A percentile compares a stretch with the other conserved stretches of the same genome.
These are phyloP conservation scores for Epistrophella euchroma DNA, from an alignment of 2,888 invertebrate genomes.

Conservation along the genomic window DNA sequence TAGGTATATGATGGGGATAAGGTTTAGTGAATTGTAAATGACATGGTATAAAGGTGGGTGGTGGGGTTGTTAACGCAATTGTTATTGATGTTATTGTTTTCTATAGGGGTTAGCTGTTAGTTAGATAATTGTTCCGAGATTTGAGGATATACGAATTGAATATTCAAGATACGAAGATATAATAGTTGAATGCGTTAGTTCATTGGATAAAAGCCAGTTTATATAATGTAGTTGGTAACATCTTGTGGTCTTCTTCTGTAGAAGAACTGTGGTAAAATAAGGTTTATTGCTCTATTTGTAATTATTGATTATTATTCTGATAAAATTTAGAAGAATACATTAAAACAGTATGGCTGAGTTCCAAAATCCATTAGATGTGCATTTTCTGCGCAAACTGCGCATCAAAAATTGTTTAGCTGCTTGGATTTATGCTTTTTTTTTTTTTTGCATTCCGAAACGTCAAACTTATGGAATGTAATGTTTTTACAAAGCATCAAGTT, in stretches of 20 bases:
- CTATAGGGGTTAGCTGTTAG: background rate
- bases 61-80: slow-evolving; percentile 16
- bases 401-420: too few relatives aligned
- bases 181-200: background rate
- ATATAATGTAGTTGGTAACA: background rate
- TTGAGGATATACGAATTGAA: slow-evolving; percentile 12
- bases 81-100: slow-evolving; percentile 28
- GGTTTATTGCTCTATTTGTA: background rate
- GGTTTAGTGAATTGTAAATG: background rate
- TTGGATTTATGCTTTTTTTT: too few relatives aligned
- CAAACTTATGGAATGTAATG: too few relatives aligned
- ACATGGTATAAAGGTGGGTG: background rate
- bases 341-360: too few relatives aligned
- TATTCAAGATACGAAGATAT: background rate
- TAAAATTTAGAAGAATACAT: too few relatives aligned
- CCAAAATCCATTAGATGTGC: too few relatives aligned
- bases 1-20: background rate
- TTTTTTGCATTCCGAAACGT: too few relatives aligned
- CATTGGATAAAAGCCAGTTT: background rate
- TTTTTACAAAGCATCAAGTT: too few relatives aligned
- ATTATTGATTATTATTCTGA: background rate
- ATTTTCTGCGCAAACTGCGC: too few relatives aligned
- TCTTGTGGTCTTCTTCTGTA: background rate
- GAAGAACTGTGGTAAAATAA: background rate
- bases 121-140: slow-evolving; percentile 10